Percentiles rank a stretch among this genome's conserved stretches.
Conservation (phyloP, 2,888 invertebrate species). For the Cerceris rybyensis region DNA sequence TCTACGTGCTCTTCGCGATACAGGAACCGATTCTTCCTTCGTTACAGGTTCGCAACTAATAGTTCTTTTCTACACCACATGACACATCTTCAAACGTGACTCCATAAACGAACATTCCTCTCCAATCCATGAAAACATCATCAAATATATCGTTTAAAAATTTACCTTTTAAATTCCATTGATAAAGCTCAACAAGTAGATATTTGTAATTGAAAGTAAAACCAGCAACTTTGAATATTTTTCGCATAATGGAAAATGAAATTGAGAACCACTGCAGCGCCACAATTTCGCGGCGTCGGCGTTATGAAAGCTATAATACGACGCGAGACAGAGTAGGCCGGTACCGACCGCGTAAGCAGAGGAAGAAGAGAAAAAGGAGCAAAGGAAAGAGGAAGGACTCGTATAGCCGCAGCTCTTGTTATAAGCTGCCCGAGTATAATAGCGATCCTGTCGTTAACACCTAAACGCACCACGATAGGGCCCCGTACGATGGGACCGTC, state of each 20-base stretch:
- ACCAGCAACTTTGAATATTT: not conserved
- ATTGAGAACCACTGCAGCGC: slow-evolving; percentile 63
- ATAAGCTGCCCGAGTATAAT: slow-evolving; percentile 69
- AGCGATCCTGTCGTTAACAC: slow-evolving; percentile 80
- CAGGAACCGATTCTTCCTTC: slow-evolving; percentile 68
- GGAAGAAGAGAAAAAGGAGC: slow-evolving; percentile 54
- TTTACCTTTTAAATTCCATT: too few relatives aligned
- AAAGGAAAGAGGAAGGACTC: slow-evolving; percentile 32
- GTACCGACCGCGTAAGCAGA: slow-evolving; percentile 61
- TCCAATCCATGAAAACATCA: not conserved
- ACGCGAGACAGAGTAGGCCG: slow-evolving; percentile 60
- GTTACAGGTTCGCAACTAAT: slow-evolving; percentile 67
- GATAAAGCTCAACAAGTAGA: too few relatives aligned
- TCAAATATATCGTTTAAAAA: not conserved
- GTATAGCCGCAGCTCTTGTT: slow-evolving; percentile 72
- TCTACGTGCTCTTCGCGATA: slow-evolving; percentile 74
- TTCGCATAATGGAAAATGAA: not conserved
- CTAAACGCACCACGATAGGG: slow-evolving; percentile 74
- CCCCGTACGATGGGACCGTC: slow-evolving; percentile 53
- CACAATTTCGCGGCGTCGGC: slow-evolving; percentile 72
- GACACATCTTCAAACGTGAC: not conserved
- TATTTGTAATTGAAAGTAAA: too few relatives aligned
- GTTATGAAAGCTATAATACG: slow-evolving; percentile 75
- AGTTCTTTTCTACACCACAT: slow-evolving; percentile 34
- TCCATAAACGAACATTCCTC: not conserved